Evolutionary conservation across 2,113 vertebrate genomes (phyloP), one percentile per base, ranked within the genome.

Genomic region (Mirza zaza): DNA sequence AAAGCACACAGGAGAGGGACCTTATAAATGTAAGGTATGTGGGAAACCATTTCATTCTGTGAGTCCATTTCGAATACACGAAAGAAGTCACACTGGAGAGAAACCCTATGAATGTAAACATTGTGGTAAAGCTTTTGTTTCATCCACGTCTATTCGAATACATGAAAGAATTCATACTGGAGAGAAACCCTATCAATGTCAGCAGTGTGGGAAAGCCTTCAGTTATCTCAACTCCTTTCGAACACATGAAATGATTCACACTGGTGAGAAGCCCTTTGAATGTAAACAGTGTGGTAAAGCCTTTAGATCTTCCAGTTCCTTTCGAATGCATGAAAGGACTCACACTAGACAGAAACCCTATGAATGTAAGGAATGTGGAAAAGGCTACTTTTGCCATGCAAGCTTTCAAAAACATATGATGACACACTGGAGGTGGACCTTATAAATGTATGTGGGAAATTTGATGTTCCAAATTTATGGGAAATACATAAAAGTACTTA

Each of bases 261-360:
- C 34, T 50, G 57, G 57, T 50, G 71, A 77, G 34, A 89, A 89
- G 20, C 87, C 57, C 57, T 61, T 15, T 25, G 25, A 55, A 39
- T 90, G 88, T 90, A 68, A 80, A 32, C n/a, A 80, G 21, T 90
- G 88, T 42, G 88, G 76, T 8, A 90, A 90, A 80, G 45, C 59
- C 25, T 79, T 90, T 39, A 65, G n/a, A 39, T 36, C 25, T 39
- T 36, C 61, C 12, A 42, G 45, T 52, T 90, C 61, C 18, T 29
- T 90, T 42, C 71, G 85, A 80, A 36, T 50, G 23, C 94, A 89
- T 52, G 70, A 95, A 71, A 86, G 73, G 71, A 96, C 70, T 29
- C 97, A 97, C 27, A 97, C n/a, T 61, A 80, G 55, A 67, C 91
- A 96, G 70, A 97, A 87, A 57, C 80, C 63, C 32, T 95, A 45